phyloP scores from a whole-genome alignment of 2,113 vertebrate genomes.

The Propithecus coquereli region DNA sequence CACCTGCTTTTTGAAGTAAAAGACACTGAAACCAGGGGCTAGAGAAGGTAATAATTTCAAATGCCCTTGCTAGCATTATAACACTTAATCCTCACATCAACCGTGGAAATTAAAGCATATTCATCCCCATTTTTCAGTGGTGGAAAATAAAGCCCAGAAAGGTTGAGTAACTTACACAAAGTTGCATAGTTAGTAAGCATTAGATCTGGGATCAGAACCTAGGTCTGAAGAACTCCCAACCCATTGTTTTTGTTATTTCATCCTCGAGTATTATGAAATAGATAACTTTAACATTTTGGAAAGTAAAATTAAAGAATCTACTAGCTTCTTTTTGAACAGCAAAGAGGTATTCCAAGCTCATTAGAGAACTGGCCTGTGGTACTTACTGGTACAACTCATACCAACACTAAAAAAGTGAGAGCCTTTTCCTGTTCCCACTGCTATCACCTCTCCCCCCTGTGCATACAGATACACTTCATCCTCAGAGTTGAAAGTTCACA shows the following conservation, averaged over 20 bases:
- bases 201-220: not conserved
- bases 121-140: not conserved
- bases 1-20: constrained; percentile 2
- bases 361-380: not conserved
- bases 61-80: not conserved
- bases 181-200: not conserved
- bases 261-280: not conserved
- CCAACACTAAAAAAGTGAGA: not conserved
- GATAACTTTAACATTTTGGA: not conserved
- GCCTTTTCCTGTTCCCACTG: not conserved
- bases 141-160: not conserved
- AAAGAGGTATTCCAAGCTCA: not conserved
- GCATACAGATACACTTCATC: not conserved
- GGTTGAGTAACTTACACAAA: not conserved
- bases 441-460: not conserved
- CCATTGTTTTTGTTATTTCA: not conserved
- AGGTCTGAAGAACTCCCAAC: not conserved
- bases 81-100: not conserved
- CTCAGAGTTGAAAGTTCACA: not conserved
- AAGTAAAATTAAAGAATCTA: not conserved
- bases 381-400: not conserved
- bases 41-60: not conserved
- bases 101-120: not conserved
- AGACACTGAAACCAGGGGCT: not conserved
- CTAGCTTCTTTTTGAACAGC: not conserved